Base-by-base conservation (phyloP, 2,888 invertebrate species). In the Nowickia ferox region DNA sequence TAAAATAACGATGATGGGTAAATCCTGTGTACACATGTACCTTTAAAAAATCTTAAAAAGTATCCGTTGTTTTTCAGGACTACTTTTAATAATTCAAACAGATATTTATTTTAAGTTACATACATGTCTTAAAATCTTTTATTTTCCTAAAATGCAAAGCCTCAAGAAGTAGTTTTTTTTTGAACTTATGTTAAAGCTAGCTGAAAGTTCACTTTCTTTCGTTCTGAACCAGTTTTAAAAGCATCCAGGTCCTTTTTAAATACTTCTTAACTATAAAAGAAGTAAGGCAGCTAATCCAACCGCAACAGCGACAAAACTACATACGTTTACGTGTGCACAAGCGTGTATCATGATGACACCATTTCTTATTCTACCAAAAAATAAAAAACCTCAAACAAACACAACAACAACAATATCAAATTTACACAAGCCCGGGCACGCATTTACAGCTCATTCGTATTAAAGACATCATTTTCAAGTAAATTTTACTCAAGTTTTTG, bases 301-400 rank as follows among this genome's bases (percentile, higher is more conserved):
- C n/a, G 9, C 30, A 57, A 66, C 44, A 63, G 4, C 69, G 9
- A 55, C 15, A 65, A 55, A 72, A 68, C 44, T 46, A 59, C 38
- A 48, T 22, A 48, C 10, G 30, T 65, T 81, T 74, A 72, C 30
- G 53, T 81, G 71, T 79, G 78, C 71, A 79, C 82, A 85, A 69
- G 71, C 69, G 69, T 63, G 78, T 69, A 78, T 85, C 55, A 82
- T 71, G 71, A 61, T 86, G 85, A 86, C 85, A 86, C 78, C 75
- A 82, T 66, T 85, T 84, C 46, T 63, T 74, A 19, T 82, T 76
- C 68, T 79, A 78, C 75, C 74, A 65, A 81, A 81, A 69, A 57
- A 44, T 30, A 61, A 71, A 38, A 57, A 74, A 55, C n/a, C 8
- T 69, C 2, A 30, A 44, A 66, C 55, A 30, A 48, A 22, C 8